phyloP scores from a whole-genome alignment of 2,888 invertebrate genomes.

The Listrodromus nycthemerus region DNA sequence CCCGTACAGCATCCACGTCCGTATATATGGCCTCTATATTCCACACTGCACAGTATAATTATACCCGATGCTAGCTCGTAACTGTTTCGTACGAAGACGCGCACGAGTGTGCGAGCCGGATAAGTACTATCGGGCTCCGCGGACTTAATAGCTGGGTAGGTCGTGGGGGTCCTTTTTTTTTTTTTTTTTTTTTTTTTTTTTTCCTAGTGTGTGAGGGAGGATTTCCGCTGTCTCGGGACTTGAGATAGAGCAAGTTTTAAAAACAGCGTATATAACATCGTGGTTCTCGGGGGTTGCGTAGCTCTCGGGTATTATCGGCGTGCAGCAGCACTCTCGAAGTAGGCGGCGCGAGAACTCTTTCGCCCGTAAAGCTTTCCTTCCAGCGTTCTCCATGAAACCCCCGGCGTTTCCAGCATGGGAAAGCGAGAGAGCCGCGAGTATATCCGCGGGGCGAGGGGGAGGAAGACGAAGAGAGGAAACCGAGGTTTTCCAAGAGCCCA shows the following conservation, averaged over 20 bases:
- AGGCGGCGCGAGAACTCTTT: slow-evolving; percentile 67
- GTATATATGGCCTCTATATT: too few species aligned
- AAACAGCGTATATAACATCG: slow-evolving; percentile 40
- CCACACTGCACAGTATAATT: too few species aligned
- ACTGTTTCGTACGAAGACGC: neutral
- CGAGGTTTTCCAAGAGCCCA: slow-evolving; percentile 32
- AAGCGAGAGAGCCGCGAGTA: neutral
- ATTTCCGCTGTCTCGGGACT: slow-evolving; percentile 66
- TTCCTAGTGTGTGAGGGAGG: slow-evolving; percentile 66
- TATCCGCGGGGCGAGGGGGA: slow-evolving; percentile 17
- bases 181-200: too few species aligned
- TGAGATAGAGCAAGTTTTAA: slow-evolving; percentile 60
- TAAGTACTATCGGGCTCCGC: slow-evolving; percentile 1
- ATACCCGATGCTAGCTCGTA: neutral
- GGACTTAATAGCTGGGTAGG: neutral
- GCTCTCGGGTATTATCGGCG: slow-evolving; percentile 53
- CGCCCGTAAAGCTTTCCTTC: slow-evolving; percentile 62
- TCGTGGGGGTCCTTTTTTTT: neutral
- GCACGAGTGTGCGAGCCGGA: neutral
- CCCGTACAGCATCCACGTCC: too few species aligned
- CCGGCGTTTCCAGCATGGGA: slow-evolving; percentile 48
- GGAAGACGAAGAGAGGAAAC: slow-evolving; percentile 42
- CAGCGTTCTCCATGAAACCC: slow-evolving; percentile 47
- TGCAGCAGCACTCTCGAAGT: slow-evolving; percentile 61
- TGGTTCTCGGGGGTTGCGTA: slow-evolving; percentile 17